Conservation (phyloP, 2,113 vertebrate species). For the Parus major region DNA sequence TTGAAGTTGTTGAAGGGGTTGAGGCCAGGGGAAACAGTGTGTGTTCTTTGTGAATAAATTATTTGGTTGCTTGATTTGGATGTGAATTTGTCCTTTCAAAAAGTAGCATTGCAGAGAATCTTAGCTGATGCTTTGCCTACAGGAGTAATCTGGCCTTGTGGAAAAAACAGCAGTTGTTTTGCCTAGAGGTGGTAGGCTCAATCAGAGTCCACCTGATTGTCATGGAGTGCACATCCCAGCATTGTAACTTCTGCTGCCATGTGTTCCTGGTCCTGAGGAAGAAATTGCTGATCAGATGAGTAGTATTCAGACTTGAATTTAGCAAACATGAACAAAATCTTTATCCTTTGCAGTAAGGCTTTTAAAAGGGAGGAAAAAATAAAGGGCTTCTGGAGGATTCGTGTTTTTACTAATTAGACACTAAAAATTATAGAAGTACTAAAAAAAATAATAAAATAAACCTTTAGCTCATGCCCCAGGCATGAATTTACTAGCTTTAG, state of each 20-base stretch:
- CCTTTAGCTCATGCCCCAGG: slow-evolving; percentile 44
- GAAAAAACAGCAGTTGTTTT: slow-evolving; percentile 25
- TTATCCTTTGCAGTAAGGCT: background rate
- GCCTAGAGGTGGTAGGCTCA: slow-evolving; percentile 8
- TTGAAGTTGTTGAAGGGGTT: background rate
- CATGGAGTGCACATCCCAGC: background rate
- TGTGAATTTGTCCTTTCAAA: slow-evolving; percentile 11
- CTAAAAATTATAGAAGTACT: slow-evolving; percentile 47
- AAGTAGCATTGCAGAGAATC: background rate
- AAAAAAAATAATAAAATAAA: slow-evolving; percentile 30
- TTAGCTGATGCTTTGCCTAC: background rate
- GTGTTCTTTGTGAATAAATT: background rate
- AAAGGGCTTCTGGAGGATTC: background rate
- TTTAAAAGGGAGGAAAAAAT: background rate
- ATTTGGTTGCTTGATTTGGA: background rate
- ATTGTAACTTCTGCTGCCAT: background rate
- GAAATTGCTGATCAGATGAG: background rate
- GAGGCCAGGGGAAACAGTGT: background rate
- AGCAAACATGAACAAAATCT: background rate
- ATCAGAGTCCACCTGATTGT: slow-evolving; percentile 16
- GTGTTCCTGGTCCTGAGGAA: background rate
- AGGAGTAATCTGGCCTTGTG: background rate
- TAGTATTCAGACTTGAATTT: background rate
- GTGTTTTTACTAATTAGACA: slow-evolving; percentile 50
- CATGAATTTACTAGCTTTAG: slow-evolving; percentile 67